Base-by-base conservation (phyloP, 2,797 vertebrate genomes). In the Taenioides sp. region DNA sequence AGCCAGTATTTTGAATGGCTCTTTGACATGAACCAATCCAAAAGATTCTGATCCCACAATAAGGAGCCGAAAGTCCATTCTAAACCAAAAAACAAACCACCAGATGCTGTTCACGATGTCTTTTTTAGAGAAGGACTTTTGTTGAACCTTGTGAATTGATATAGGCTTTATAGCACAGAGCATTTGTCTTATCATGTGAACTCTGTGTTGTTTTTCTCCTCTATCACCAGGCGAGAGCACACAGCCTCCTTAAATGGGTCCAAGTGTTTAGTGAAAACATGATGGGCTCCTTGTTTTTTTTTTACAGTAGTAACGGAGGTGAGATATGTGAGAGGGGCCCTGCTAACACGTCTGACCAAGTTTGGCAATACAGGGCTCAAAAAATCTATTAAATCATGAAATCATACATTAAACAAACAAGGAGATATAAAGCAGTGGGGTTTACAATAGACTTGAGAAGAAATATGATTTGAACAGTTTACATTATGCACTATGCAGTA, bases 261-360 rank as follows among this genome's bases (percentile, higher is more conserved):
- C 77, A 72, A 76, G 69, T 1, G 0, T 7, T 10, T 3, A 18
- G 61, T 49, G 74, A 64, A 80, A 76, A 84, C 80, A 82, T 80
- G 65, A 74, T 69, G 67, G 5, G 54, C 72, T 77, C 50, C 68
- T 86, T 81, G 81, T 85, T 83, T 47, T 85, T 83, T 47, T 80
- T 83, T 71, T 9, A 73, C 71, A 70, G 75, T 37, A 66, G 70
- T 84, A 74, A 74, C 58, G 25, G 70, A 79, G 69, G 70, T 7
- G 57, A 78, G 81, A 65, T 74, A 75, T 75, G 78, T 71, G 72
- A 79, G 79, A 52, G 12, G 7, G 68, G 50, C 75, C 75, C 74
- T 50, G 69, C 70, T 22, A 27, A 73, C 73, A 9, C 31, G 63
- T 40, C 77, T 67, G 70, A 79, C 82, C 76, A 80, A 75, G 78